Evolutionary conservation across 2,113 vertebrate species (phyloP).

Genomic region (Alethe castanea): DNA sequence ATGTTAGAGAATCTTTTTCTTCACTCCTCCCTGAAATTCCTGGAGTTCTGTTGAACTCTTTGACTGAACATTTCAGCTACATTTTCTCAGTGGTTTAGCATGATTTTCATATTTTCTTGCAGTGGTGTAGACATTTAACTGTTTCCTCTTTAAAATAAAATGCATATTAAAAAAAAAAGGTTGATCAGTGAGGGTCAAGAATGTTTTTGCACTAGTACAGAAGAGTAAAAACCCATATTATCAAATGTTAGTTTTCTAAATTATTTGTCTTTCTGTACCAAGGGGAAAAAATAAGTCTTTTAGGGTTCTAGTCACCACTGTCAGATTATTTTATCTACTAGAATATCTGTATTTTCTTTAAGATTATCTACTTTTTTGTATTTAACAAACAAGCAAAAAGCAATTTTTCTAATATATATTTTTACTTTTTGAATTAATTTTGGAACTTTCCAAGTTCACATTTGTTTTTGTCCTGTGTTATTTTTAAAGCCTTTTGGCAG

Average conservation of each 20-base stretch:
- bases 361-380: not conserved
- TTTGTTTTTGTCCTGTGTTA: not conserved
- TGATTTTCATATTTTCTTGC: not conserved
- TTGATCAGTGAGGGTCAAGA: not conserved
- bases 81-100: not conserved
- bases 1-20: not conserved
- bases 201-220: not conserved
- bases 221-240: not conserved
- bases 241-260: not conserved
- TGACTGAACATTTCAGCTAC: not conserved
- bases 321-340: not conserved
- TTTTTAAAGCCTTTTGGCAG: slow-evolving; percentile 41
- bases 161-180: not conserved
- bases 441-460: slow-evolving; percentile 41
- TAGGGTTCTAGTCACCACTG: not conserved
- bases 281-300: not conserved
- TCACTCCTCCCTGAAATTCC: not conserved
- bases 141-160: not conserved
- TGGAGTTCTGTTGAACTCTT: not conserved
- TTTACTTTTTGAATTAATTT: slow-evolving; percentile 41
- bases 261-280: not conserved
- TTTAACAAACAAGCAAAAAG: not conserved
- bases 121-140: not conserved
- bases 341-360: not conserved
- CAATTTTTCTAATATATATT: not conserved